Percentiles rank a stretch among this genome's conserved stretches.
Evolutionary conservation across 2,113 vertebrate species (phyloP).

Genomic region (Asarcornis scutulata): DNA sequence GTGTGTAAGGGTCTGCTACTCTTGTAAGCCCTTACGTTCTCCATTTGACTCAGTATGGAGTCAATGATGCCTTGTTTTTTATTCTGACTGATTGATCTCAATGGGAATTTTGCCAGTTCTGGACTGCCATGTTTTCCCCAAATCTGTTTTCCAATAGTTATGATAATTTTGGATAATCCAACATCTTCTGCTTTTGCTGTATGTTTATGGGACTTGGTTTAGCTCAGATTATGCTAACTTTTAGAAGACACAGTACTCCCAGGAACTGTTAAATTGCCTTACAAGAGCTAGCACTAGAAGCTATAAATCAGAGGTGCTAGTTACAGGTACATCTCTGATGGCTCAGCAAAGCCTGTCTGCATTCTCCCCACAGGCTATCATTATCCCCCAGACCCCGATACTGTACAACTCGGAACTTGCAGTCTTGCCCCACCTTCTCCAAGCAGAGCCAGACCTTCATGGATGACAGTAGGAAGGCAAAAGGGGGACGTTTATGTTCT

Average conservation of each 20-base stretch:
- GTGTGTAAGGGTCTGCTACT: background rate
- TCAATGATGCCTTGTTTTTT: background rate
- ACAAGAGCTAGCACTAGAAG: background rate
- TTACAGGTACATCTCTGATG: background rate
- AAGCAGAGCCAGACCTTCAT: background rate
- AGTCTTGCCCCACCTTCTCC: background rate
- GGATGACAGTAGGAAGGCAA: background rate
- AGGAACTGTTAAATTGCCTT: background rate
- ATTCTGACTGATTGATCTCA: background rate
- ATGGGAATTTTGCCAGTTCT: background rate
- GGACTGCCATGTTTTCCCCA: background rate
- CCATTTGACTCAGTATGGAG: background rate
- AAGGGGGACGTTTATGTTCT: background rate
- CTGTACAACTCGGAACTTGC: background rate
- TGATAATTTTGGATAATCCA: background rate
- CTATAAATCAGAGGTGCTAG: background rate
- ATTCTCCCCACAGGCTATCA: background rate
- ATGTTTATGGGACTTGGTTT: background rate
- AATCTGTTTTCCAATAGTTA: background rate
- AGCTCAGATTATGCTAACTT: background rate
- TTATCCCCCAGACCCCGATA: background rate
- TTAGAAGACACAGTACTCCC: background rate
- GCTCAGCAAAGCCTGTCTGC: background rate
- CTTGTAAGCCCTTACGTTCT: background rate
- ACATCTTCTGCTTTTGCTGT: background rate